Conservation (phyloP, 2,113 vertebrate genomes). For the Vidua chalybeata region DNA sequence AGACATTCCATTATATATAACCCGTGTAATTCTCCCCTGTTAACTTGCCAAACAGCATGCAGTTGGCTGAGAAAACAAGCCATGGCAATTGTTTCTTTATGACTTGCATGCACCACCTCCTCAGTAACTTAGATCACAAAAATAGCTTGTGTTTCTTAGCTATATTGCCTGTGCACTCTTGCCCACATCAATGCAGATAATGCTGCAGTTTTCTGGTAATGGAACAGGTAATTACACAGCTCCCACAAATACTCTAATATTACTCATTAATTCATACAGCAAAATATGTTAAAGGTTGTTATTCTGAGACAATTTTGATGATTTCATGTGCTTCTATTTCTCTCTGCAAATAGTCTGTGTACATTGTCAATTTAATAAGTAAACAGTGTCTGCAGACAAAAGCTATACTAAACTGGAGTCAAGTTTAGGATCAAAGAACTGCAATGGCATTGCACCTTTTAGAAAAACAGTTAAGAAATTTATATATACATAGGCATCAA, state of each 20-base stretch:
- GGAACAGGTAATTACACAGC: background rate
- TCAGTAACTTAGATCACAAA: background rate
- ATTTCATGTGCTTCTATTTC: background rate
- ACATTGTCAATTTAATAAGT: background rate
- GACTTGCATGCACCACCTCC: background rate
- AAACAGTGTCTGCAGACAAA: background rate
- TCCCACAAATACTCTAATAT: background rate
- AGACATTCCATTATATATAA: conserved; percentile 50
- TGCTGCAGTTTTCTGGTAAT: background rate
- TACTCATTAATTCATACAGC: background rate
- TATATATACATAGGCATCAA: background rate
- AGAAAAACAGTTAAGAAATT: background rate
- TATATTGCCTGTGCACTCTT: background rate
- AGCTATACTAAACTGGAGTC: background rate
- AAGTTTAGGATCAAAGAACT: background rate
- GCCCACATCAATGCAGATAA: background rate
- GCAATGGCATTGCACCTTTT: background rate
- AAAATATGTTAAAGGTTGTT: background rate
- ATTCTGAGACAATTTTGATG: background rate
- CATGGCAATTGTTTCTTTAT: conserved; percentile 38
- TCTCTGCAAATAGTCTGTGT: background rate
- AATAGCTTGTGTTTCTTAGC: background rate
- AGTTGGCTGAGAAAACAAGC: conserved; percentile 53
- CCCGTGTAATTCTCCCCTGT: conserved; percentile 17
- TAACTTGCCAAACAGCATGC: conserved; percentile 54